Percentiles rank a stretch among this genome's conserved stretches.
Evolutionary conservation across 2,797 vertebrate species (phyloP).

Genomic region (Alectoris magna): DNA sequence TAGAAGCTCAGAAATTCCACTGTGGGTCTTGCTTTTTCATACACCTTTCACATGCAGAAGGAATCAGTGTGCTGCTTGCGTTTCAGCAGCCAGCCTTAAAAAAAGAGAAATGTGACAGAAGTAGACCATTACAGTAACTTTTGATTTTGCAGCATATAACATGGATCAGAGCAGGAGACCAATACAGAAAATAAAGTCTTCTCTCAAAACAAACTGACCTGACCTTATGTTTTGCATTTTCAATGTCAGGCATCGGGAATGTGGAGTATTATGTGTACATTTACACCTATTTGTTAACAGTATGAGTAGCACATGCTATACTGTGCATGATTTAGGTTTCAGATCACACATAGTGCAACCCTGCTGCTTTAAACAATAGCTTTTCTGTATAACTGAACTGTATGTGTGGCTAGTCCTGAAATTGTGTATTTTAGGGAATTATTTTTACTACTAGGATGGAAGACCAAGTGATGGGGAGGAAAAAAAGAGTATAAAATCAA

Average conservation of each 20-base stretch:
- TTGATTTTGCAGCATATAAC: not conserved
- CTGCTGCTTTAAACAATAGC: not conserved
- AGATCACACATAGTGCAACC: not conserved
- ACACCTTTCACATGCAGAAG: constrained; percentile 13
- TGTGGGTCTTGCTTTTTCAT: not conserved
- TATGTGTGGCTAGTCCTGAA: not conserved
- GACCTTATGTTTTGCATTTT: not conserved
- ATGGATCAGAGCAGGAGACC: not conserved
- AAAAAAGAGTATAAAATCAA: not conserved
- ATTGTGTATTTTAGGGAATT: not conserved
- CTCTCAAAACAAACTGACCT: not conserved
- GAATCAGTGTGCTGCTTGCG: constrained; percentile 1
- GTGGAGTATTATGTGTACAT: not conserved
- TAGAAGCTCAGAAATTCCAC: constrained; percentile 50
- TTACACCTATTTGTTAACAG: not conserved
- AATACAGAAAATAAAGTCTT: not conserved
- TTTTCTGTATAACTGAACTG: not conserved
- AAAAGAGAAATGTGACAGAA: not conserved
- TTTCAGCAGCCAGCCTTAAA: not conserved
- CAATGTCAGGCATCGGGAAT: not conserved
- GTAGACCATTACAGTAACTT: not conserved
- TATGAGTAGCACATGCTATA: not conserved
- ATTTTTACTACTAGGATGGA: not conserved
- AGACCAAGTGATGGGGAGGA: not conserved
- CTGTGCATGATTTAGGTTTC: not conserved